Evolutionary conservation across 2,888 invertebrate genomes (phyloP).

Genomic region (Protodeltote pygarga): DNA sequence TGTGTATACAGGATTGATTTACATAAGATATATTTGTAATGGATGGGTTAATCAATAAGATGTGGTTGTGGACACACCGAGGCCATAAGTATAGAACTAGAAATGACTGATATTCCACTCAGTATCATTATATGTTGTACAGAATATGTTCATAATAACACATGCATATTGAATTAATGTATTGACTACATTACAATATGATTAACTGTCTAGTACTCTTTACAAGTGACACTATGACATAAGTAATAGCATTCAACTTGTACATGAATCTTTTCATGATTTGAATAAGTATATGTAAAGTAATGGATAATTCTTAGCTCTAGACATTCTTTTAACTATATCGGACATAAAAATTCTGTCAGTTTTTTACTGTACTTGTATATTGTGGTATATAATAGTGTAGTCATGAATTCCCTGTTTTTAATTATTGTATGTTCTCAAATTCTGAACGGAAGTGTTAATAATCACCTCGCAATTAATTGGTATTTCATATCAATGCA

Average conservation of each 20-base stretch:
- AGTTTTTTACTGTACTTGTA: constrained; percentile 72
- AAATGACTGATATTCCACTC: constrained; percentile 69
- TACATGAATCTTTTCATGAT: constrained; percentile 63
- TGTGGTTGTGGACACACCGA: constrained; percentile 72
- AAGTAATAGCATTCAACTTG: constrained; percentile 56
- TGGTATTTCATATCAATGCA: constrained; percentile 51
- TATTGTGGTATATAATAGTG: constrained; percentile 53
- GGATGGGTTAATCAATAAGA: constrained; percentile 63
- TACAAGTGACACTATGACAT: constrained; percentile 52
- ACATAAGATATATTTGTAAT: constrained; percentile 63
- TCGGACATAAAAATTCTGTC: constrained; percentile 64
- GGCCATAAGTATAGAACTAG: constrained; percentile 69
- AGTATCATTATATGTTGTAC: constrained; percentile 58
- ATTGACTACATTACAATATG: constrained; percentile 47
- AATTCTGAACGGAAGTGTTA: constrained; percentile 46
- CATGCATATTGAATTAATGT: constrained; percentile 49
- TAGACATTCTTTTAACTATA: constrained; percentile 77
- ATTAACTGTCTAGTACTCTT: constrained; percentile 50
- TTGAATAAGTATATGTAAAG: constrained; percentile 59
- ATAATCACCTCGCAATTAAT: constrained; percentile 60
- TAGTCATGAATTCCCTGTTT: constrained; percentile 53
- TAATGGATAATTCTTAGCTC: constrained; percentile 68
- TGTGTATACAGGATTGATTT: constrained; percentile 68
- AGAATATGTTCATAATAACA: constrained; percentile 55
- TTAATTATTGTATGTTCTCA: constrained; percentile 50